Evolutionary conservation across 2,888 invertebrate species (phyloP), one percentile per base, ranked within the genome.

Genomic region (Platycheirus albimanus): DNA sequence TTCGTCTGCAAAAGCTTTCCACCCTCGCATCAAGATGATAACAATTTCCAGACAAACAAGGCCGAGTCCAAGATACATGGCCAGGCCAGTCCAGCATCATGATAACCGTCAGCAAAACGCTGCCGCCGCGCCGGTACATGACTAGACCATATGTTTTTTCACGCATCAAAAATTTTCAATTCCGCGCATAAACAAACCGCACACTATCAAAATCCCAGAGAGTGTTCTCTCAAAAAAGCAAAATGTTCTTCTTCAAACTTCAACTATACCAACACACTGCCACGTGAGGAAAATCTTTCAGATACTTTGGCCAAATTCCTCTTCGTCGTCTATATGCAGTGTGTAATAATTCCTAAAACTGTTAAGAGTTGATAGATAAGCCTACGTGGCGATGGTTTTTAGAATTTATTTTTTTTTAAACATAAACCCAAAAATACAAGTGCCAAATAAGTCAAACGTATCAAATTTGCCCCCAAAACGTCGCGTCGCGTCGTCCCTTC

Each of bases 141-240:
- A 20, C 30, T 20, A 66, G 10, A 78, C 72, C 85, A 85, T 76
- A 85, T 85, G 85, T 76, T 85, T 38, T 75, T 58, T 20, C 67
- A 81, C 85, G 85, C 76, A 52, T 7, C 58, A 28, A 10, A 63
- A 56, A 43, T 19, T 36, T 45, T 52, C 15, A 11, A 20, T 58
- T 75, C 74, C 84, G 86, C 86, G 86, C 86, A 86, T 86, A 86
- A 86, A 86, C 86, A 85, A 85, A 85, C 61, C 75, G 38, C 69
- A 79, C 61, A 84, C 79, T 28, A 6, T 1, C 2, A 17, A 15
- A 45, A 45, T 43, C 66, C n/a, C 7, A 11, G 20, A 69, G 28
- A 56, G 19, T 20, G 52, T 51, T 79, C 67, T 63, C 61, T 2
- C 13, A 7, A 63, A n/a, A n/a, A n/a, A n/a, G n/a, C n/a, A n/a